Base-by-base conservation (phyloP, 2,113 vertebrate genomes). In the Trematocara unimaculatum region DNA sequence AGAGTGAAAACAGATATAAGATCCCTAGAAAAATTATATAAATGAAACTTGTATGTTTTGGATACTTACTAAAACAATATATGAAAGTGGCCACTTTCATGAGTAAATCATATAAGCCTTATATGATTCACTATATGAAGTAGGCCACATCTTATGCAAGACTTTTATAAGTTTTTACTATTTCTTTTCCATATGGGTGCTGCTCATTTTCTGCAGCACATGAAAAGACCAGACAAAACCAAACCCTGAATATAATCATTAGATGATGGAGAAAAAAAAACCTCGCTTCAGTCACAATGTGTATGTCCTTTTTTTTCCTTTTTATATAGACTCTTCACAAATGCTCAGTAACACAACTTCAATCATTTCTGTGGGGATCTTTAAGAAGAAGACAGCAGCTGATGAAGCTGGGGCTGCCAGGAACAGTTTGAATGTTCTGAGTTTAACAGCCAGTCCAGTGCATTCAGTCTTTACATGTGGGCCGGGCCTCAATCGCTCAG, bases 401-500 rank as follows among this genome's bases (percentile, higher is more conserved):
- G 23, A 23, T 49, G 67, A 56, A 62, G 13, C 51, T 12, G 62
- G 11, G 20, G 77, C 83, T 88, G 86, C 84, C 82, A 86, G 10
- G 81, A 86, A 45, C 26, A 4, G 33, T 84, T 67, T 62, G 12
- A 77, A 53, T 83, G 67, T 62, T 83, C 53, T 9, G 53, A 11
- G 20, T 88, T 64, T 49, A 78, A 64, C 67, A 82, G 79, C 18
- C 20, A 23, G 83, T 77, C 78, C 47, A 13, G 38, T 5, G 79
- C 84, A 77, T 88, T 89, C 74, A 72, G 83, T 33, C 42, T 77
- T 86, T 81, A 83, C 83, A 90, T 86, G 80, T 83, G 84, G 31
- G 38, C 82, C 20, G 6, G 72, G 77, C 74, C 80, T 58, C 33
- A 1, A 13, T 77, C 20, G 8, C 84, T 91, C 91, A 90, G 87